Conservation (phyloP, 1,140 invertebrate genomes). For the Semibalanus balanoides region DNA sequence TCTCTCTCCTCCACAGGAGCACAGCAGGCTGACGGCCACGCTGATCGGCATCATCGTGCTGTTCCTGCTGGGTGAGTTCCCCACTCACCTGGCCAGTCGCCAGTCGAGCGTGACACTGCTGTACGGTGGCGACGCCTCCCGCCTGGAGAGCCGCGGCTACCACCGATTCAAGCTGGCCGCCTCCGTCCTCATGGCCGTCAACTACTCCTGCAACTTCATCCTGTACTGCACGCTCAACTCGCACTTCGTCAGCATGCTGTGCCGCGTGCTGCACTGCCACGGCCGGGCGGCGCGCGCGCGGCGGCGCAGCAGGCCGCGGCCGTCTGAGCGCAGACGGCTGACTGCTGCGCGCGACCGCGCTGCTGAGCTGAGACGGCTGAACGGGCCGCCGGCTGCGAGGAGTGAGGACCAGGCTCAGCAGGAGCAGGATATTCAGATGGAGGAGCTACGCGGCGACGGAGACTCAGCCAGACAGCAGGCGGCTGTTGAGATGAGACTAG, state of each 20-base stretch:
- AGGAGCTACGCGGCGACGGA: no score
- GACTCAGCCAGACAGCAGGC: no score
- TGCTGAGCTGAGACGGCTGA: no score
- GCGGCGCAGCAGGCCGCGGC: no score
- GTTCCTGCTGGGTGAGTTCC: constrained; percentile 15
- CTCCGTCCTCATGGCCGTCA: constrained; percentile 16
- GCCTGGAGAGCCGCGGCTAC: neutral
- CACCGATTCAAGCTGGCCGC: constrained; percentile 13
- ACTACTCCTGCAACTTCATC: constrained; percentile 19
- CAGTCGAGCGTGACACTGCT: constrained; percentile 11
- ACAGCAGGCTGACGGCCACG: constrained; percentile 14
- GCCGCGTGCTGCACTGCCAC: neutral
- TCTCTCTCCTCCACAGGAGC: constrained; percentile 4
- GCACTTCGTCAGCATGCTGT: constrained; percentile 11
- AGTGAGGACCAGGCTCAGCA: no score
- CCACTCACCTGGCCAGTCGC: constrained; percentile 14
- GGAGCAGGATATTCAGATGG: no score
- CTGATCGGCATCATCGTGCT: constrained; percentile 17
- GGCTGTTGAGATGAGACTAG: no score
- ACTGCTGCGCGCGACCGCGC: no score
- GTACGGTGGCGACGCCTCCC: neutral
- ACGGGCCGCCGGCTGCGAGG: no score
- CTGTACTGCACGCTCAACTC: constrained; percentile 16
- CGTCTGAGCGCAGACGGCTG: no score
- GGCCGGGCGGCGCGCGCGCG: no score